phyloP scores from a whole-genome alignment of 2,797 vertebrate genomes.

The Oreochromis mossambicus region DNA sequence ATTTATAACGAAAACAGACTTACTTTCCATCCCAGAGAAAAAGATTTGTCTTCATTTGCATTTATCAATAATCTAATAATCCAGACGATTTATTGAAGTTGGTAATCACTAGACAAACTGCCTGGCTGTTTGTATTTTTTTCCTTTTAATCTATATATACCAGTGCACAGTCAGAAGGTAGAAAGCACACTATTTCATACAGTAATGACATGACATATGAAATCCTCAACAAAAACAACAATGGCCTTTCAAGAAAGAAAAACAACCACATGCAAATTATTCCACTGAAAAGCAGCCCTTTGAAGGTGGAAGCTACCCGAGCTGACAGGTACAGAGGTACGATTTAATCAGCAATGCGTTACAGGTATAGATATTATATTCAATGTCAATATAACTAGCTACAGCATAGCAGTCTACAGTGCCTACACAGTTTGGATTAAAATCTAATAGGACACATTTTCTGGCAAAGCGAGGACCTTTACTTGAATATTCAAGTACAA shows the following conservation, averaged over 20 bases:
- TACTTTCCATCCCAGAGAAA: background rate
- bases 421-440: background rate
- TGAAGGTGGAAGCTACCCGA: background rate
- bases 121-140: background rate
- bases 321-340: background rate
- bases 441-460: background rate
- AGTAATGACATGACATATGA: background rate
- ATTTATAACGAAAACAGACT: background rate
- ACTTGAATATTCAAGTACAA: background rate
- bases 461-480: background rate
- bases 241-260: background rate
- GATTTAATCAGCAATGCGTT: background rate
- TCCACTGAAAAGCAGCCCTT: background rate
- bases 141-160: background rate
- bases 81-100: background rate
- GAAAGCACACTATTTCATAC: background rate
- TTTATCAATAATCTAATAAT: background rate
- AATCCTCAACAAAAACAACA: background rate
- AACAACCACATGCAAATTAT: background rate
- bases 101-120: background rate
- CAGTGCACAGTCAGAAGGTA: background rate
- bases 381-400: background rate
- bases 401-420: background rate
- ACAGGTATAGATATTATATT: background rate
- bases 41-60: background rate